Conservation (phyloP, 2,113 vertebrate genomes). For the Hirundichthys speculiger region DNA sequence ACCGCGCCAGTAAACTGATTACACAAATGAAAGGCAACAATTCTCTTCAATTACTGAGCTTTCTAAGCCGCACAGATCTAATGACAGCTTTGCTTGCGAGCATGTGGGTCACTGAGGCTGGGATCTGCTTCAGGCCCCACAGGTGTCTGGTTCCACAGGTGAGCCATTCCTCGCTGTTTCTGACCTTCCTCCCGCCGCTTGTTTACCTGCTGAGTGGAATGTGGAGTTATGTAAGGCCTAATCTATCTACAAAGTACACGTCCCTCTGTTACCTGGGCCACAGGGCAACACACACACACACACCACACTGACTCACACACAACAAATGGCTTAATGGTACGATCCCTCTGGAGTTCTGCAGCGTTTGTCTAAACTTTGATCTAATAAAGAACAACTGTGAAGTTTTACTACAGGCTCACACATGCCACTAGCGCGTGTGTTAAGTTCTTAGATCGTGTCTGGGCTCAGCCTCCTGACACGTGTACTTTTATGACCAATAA, state of each 20-base stretch:
- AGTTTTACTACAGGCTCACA: constrained; percentile 18
- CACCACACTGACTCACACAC: constrained; percentile 8
- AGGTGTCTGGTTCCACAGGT: constrained; percentile 18
- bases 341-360: constrained; percentile 5
- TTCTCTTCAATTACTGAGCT: constrained; percentile 28
- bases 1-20: constrained; percentile 29
- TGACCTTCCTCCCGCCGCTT: constrained; percentile 53
- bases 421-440: neutral
- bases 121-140: no score
- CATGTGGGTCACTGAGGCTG: constrained; percentile 40
- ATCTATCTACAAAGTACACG: constrained; percentile 61
- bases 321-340: constrained; percentile 38
- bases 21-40: constrained; percentile 35
- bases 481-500: constrained; percentile 53
- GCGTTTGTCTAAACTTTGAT: constrained; percentile 3
- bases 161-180: constrained; percentile 13
- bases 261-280: constrained; percentile 54
- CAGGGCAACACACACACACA: constrained; percentile 30
- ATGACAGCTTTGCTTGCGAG: constrained; percentile 32
- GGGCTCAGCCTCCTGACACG: constrained; percentile 1
- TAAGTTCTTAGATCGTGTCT: constrained; percentile 1
- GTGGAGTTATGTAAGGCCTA: constrained; percentile 61
- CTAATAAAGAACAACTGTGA: constrained; percentile 4
- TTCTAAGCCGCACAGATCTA: constrained; percentile 32
- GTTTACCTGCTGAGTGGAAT: constrained; percentile 68